Percentiles rank a stretch among this genome's conserved stretches.
Conservation (phyloP, 2,113 vertebrate species). For the Toxotes chatareus region DNA sequence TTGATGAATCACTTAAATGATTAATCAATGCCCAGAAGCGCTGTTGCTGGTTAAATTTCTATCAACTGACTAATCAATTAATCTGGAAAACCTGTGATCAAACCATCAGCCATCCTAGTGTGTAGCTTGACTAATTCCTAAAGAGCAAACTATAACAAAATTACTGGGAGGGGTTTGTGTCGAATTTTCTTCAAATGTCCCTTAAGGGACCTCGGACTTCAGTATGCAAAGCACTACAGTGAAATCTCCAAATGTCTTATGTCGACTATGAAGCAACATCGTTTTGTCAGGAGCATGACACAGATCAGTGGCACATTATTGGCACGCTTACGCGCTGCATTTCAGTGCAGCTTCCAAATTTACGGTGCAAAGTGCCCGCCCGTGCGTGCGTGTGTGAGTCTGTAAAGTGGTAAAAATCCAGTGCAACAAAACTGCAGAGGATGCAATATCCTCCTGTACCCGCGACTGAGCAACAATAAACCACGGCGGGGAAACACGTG, state of each 20-base stretch:
- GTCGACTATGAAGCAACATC: not conserved
- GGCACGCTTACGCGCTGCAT: not conserved
- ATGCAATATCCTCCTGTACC: not conserved
- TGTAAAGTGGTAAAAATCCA: not conserved
- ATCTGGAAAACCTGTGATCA: not conserved
- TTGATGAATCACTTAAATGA: not conserved
- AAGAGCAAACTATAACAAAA: not conserved
- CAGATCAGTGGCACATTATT: slow-evolving; percentile 13
- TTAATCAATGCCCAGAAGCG: not conserved
- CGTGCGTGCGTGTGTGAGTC: not conserved
- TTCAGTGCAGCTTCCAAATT: slow-evolving; percentile 23
- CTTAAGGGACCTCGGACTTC: not conserved
- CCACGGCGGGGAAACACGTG: slow-evolving; percentile 33
- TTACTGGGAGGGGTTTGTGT: not conserved
- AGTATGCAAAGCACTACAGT: not conserved
- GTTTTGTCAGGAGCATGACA: slow-evolving; percentile 41
- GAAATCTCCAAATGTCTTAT: not conserved
- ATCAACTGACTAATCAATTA: not conserved
- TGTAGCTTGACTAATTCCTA: not conserved
- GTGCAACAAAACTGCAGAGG: slow-evolving; percentile 24
- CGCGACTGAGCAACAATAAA: not conserved
- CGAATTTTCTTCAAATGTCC: not conserved
- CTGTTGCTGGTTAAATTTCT: not conserved
- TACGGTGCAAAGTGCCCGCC: not conserved
- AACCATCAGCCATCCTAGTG: not conserved